A percentile compares a stretch with the other conserved stretches of the same genome.
Conservation (phyloP, 2,888 invertebrate genomes). For the Dryobotodes eremita region DNA sequence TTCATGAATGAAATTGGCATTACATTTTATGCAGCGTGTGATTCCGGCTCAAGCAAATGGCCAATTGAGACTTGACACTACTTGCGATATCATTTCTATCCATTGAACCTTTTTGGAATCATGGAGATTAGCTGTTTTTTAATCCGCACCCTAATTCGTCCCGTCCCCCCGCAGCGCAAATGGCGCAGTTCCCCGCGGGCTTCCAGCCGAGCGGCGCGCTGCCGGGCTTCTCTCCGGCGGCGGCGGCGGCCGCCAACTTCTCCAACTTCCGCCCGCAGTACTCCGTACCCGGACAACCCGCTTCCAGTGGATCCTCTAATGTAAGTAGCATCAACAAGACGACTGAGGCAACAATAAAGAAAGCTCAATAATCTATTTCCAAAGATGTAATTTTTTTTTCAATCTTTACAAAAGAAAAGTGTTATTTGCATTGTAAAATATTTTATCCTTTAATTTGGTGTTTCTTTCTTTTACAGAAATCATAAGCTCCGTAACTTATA, state of each 20-base stretch:
- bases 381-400: neutral
- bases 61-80: neutral
- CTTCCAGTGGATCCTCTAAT: slow-evolving; percentile 83
- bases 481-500: slow-evolving; percentile 84
- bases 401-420: neutral
- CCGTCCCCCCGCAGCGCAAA: slow-evolving; percentile 90
- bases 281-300: slow-evolving; percentile 89
- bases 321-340: slow-evolving; percentile 71
- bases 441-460: slow-evolving; percentile 25
- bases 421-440: neutral
- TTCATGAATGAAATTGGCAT: neutral
- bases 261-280: slow-evolving; percentile 98
- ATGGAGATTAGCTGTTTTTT: neutral
- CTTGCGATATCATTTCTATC: neutral
- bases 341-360: neutral
- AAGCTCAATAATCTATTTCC: neutral
- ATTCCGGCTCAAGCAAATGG: neutral
- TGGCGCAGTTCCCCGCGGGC: slow-evolving; percentile 96
- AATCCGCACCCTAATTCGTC: neutral
- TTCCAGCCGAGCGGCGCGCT: slow-evolving; percentile 93
- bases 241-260: slow-evolving; percentile 95
- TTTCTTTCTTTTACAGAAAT: slow-evolving; percentile 83
- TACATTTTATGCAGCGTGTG: neutral
- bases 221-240: slow-evolving; percentile 92
- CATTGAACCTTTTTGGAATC: neutral